A percentile compares a stretch with the other conserved stretches of the same genome.
phyloP scores from a whole-genome alignment of 2,797 vertebrate genomes.

The Gymnothorax javanicus region DNA sequence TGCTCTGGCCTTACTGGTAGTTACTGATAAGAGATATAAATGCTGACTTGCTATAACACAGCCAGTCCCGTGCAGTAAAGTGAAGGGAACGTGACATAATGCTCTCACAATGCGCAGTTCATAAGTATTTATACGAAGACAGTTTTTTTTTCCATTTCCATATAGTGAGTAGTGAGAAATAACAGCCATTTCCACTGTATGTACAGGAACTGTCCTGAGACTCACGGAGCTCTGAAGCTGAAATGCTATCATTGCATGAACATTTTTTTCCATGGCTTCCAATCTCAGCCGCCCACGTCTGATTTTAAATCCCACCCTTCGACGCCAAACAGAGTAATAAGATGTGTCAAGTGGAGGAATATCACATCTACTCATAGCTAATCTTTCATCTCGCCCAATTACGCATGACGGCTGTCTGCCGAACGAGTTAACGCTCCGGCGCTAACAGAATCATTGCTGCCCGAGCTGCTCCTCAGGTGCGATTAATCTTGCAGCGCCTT shows the following conservation, averaged over 20 bases:
- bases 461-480: not conserved
- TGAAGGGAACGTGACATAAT: not conserved
- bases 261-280: not conserved
- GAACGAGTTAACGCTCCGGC: not conserved
- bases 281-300: not conserved
- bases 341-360: not conserved
- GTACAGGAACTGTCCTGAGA: too few relatives aligned
- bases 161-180: too few relatives aligned
- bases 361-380: not conserved
- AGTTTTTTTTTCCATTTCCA: too few relatives aligned
- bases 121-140: too few relatives aligned
- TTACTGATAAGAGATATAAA: not conserved
- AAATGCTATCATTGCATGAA: not conserved
- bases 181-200: too few relatives aligned
- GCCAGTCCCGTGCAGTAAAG: not conserved
- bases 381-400: constrained; percentile 13
- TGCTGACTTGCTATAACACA: not conserved
- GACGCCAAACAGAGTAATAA: not conserved
- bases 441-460: not conserved
- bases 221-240: too few relatives aligned
- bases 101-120: not conserved
- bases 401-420: not conserved
- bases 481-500: not conserved
- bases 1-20: not conserved
- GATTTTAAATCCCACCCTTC: not conserved